These are phyloP conservation scores for Motacilla alba DNA, from an alignment of 2,113 vertebrate genomes.

Conservation along the genomic window DNA sequence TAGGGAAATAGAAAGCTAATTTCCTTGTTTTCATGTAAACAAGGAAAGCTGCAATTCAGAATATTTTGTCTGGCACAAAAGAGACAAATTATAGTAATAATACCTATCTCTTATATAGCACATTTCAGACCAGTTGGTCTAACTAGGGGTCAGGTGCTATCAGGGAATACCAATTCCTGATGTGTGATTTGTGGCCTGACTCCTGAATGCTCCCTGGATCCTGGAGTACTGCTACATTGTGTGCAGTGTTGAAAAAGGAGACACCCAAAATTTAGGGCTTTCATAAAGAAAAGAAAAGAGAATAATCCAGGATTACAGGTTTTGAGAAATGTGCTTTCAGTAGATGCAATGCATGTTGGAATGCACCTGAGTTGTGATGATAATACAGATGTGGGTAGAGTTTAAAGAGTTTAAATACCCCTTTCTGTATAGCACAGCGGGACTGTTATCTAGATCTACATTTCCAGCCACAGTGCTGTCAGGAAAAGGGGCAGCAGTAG, in stretches of 20 bases:
- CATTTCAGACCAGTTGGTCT: not conserved
- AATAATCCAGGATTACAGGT: not conserved
- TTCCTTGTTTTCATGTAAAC: slow-evolving; percentile 40
- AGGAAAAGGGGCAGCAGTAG: not conserved
- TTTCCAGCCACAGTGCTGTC: not conserved
- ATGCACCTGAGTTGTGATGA: not conserved
- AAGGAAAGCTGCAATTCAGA: not conserved
- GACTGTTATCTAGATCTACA: fast-evolving
- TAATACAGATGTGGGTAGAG: not conserved
- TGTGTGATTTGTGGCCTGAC: not conserved
- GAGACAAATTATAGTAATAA: not conserved
- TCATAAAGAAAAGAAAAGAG: not conserved
- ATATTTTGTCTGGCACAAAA: not conserved
- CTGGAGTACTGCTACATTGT: not conserved
- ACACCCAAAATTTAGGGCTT: not conserved
- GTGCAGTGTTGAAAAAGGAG: not conserved
- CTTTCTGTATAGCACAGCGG: not conserved
- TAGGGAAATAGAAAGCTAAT: not conserved
- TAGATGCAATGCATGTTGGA: not conserved
- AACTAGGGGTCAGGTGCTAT: not conserved
- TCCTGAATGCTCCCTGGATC: not conserved
- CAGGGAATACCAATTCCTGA: not conserved
- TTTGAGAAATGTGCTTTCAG: not conserved
- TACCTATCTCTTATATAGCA: not conserved
- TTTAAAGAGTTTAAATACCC: not conserved